phyloP scores from a whole-genome alignment of 2,113 vertebrate species.

The Corythoichthys intestinalis region DNA sequence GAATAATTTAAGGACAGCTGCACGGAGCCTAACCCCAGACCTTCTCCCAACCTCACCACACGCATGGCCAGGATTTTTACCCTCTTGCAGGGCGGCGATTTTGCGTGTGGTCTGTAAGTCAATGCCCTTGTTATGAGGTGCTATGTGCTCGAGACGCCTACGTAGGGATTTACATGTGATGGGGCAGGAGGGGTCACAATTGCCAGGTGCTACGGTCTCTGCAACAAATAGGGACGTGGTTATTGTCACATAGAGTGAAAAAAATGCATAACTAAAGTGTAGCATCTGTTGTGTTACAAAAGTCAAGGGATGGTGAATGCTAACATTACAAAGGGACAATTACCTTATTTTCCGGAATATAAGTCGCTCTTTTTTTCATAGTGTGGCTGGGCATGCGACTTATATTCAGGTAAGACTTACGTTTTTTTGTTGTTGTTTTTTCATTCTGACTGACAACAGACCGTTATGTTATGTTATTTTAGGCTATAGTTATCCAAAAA shows the following conservation, averaged over 20 bases:
- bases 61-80: conserved; percentile 31
- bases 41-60: conserved; percentile 7
- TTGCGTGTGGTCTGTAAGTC: conserved; percentile 71
- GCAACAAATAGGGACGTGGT: conserved; percentile 17
- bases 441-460: too few relatives aligned
- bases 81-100: conserved; percentile 23
- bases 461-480: too few relatives aligned
- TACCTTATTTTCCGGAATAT: conserved; percentile 1
- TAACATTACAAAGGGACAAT: conserved; percentile 12
- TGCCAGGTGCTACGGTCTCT: conserved; percentile 40
- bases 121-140: conserved; percentile 61
- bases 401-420: too few relatives aligned
- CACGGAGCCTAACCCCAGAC: conserved; percentile 18
- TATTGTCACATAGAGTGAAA: conserved; percentile 49
- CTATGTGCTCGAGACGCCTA: conserved; percentile 56
- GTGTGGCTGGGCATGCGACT: too few relatives aligned
- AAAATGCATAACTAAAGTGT: conserved; percentile 19
- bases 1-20: conserved; percentile 34
- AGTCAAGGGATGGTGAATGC: conserved; percentile 1
- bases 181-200: conserved; percentile 31
- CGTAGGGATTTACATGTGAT: conserved; percentile 51
- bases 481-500: too few relatives aligned
- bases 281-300: conserved; percentile 15
- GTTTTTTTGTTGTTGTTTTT: too few relatives aligned
- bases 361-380: too few relatives aligned